Base-by-base conservation (phyloP, 2,888 invertebrate species). In the Acleris laterana region DNA sequence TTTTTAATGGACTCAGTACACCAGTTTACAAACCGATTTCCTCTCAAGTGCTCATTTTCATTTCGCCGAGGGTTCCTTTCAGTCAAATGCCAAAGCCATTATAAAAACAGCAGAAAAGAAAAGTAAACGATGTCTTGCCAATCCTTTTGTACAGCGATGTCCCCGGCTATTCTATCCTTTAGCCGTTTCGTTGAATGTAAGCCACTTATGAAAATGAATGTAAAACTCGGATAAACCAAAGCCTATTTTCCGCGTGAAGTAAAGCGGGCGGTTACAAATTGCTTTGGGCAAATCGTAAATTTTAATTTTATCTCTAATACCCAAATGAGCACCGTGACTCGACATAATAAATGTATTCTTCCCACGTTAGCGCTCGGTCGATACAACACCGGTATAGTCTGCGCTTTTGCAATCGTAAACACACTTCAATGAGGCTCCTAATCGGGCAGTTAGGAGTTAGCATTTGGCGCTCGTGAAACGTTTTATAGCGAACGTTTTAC, bases 301-400 rank as follows among this genome's bases (percentile, higher is more conserved):
- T 91, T 93, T 92, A 92, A 93, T 92, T 91, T 93, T 92, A 92
- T 93, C 92, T 92, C 90, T 92, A 90, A 91, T 91, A 91, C 89
- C 90, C 91, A 90, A 93, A 91, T 91, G 91, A 91, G 90, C 87
- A 85, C 85, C 91, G 90, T 91, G 92, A 90, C 90, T 92, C 88
- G 85, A 88, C 90, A 88, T 91, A 90, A 92, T 89, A 91, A 93
- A 92, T 91, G 90, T 90, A 88, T 88, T 87, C 82, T 90, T 90
- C 83, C 88, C 89, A 90, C 88, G 90, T 89, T 89, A 88, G 82
- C 83, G 77, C 69, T 75, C 78, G 83, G 79, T 83, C 80, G 82
- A 83, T 83, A 83, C 78, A 78, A 72, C 73, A 70, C 63, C 68
- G 68, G 57, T 58, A 42, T 62, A 51, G 67, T 70, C 63, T 68